Conservation (phyloP, 2,888 invertebrate species). For the Dioctria linearis region DNA sequence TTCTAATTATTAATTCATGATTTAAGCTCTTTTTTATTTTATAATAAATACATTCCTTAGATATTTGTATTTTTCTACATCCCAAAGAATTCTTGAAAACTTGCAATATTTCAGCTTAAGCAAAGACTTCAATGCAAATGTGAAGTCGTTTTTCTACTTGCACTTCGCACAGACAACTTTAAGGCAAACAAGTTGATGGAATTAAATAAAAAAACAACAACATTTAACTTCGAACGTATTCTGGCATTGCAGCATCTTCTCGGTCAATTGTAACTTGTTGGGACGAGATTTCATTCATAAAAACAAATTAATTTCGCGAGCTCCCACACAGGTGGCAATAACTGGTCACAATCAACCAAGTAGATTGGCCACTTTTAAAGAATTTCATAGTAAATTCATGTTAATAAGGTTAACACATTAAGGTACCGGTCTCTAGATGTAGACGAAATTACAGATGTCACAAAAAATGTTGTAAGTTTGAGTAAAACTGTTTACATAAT, state of each 20-base stretch:
- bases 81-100: conserved; percentile 8
- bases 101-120: conserved; percentile 4
- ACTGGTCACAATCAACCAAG: too few relatives aligned
- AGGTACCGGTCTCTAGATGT: too few relatives aligned
- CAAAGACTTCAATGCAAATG: conserved; percentile 35
- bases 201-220: neutral
- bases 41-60: neutral
- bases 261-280: neutral
- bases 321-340: conserved; percentile 34
- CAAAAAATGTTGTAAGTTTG: too few relatives aligned
- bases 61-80: conserved; percentile 8
- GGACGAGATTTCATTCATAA: conserved; percentile 40
- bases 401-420: too few relatives aligned
- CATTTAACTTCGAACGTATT: neutral
- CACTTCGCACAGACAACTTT: neutral
- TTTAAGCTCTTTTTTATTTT: too few relatives aligned
- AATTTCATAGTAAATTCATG: neutral
- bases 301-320: neutral
- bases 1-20: neutral
- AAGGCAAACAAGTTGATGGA: conserved; percentile 5
- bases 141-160: neutral
- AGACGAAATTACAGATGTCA: too few relatives aligned
- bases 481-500: too few relatives aligned
- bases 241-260: neutral
- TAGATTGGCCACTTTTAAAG: conserved; percentile 6